phyloP scores from a whole-genome alignment of 2,797 vertebrate genomes.

The Microhierax caerulescens region DNA sequence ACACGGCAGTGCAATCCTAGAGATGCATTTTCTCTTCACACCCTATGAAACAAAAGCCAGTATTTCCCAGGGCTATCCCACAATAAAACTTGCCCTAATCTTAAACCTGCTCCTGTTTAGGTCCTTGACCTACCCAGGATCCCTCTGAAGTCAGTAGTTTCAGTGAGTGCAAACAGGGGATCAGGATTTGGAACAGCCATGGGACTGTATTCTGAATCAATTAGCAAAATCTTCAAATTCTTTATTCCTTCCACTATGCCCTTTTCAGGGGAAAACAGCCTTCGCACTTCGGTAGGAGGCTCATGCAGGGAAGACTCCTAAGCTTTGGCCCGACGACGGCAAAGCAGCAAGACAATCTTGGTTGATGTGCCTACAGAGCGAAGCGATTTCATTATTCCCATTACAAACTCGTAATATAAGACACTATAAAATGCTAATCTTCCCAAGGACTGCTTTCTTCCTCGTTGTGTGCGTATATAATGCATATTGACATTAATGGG shows the following conservation, averaged over 20 bases:
- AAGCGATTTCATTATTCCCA: slow-evolving; percentile 5
- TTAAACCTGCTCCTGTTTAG: neutral
- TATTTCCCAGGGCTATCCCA: neutral
- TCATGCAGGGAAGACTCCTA: neutral
- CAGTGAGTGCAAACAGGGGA: neutral
- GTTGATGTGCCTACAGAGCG: neutral
- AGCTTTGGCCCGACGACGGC: neutral
- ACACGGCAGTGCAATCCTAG: neutral
- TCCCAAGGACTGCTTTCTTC: neutral
- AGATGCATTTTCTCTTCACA: neutral
- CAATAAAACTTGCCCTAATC: neutral
- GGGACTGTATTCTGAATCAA: neutral
- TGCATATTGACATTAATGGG: slow-evolving; percentile 14
- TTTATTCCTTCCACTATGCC: neutral
- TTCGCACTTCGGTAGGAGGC: neutral
- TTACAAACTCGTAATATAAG: neutral
- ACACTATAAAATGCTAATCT: slow-evolving; percentile 48
- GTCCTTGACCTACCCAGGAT: neutral
- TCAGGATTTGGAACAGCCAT: neutral
- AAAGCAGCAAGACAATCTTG: neutral
- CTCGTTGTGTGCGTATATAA: neutral
- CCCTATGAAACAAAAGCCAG: neutral
- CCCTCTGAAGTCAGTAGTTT: neutral
- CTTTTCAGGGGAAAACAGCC: neutral
- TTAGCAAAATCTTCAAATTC: neutral